Evolutionary conservation across 1,140 invertebrate genomes (phyloP).

Genomic region (Conus betulinus): DNA sequence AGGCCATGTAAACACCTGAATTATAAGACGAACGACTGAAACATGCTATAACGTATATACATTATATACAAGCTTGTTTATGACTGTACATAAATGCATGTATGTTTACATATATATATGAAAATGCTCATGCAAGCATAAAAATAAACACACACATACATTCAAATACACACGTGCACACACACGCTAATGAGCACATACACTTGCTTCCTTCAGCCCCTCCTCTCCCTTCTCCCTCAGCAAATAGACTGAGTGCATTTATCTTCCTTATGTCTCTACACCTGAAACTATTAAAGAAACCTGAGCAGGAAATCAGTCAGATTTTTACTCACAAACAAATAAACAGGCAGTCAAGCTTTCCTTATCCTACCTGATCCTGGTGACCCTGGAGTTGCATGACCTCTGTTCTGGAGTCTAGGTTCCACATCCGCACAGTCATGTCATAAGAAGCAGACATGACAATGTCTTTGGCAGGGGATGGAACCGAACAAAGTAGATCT

Average conservation of each 20-base stretch:
- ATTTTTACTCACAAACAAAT: neutral
- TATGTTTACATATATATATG: too few relatives aligned
- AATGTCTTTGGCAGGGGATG: constrained; percentile 90
- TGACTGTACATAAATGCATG: neutral
- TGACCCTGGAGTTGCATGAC: constrained; percentile 60
- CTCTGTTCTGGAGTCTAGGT: constrained; percentile 73
- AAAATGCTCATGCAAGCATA: too few relatives aligned
- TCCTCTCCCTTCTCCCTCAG: too few relatives aligned
- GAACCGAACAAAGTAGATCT: constrained; percentile 93
- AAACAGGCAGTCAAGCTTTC: neutral
- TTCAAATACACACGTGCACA: neutral
- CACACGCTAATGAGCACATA: neutral
- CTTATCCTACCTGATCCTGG: constrained; percentile 61
- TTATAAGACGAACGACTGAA: neutral
- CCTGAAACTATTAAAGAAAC: too few relatives aligned
- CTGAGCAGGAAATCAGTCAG: too few relatives aligned
- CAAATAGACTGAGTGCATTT: too few relatives aligned
- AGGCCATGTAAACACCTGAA: constrained; percentile 90
- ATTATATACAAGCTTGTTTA: neutral
- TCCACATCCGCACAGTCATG: constrained; percentile 91
- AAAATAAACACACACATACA: too few relatives aligned
- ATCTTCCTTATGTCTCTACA: too few relatives aligned
- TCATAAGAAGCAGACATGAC: constrained; percentile 92
- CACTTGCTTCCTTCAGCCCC: neutral
- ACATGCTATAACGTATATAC: too few relatives aligned